These are phyloP conservation scores for Protodeltote pygarga DNA, from an alignment of 2,888 invertebrate species.

Conservation along the genomic window DNA sequence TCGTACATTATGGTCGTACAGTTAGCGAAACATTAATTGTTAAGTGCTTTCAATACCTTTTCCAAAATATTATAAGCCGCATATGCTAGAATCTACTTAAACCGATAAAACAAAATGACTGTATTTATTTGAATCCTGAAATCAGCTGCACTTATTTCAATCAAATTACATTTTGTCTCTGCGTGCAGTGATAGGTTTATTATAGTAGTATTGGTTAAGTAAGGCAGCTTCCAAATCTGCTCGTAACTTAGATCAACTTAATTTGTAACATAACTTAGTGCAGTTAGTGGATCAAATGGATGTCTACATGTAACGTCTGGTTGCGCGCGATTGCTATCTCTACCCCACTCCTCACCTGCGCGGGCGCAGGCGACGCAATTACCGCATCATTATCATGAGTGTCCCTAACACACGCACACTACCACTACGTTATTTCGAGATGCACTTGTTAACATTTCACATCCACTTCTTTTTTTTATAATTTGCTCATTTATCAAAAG, in stretches of 20 bases:
- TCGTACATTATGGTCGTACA: not conserved
- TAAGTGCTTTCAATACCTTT: too few relatives aligned
- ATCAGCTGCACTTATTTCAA: not conserved
- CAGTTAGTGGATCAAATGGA: slow-evolving; percentile 1
- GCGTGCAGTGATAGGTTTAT: slow-evolving; percentile 8
- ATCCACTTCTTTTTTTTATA: slow-evolving; percentile 1
- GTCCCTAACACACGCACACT: slow-evolving; percentile 16
- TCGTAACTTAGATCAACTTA: slow-evolving; percentile 10
- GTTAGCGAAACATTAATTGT: not conserved
- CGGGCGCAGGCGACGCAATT: slow-evolving; percentile 25
- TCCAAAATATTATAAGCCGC: too few relatives aligned
- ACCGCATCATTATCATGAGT: slow-evolving; percentile 26
- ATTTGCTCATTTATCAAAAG: slow-evolving; percentile 1
- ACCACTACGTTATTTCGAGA: not conserved
- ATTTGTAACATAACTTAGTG: slow-evolving; percentile 2
- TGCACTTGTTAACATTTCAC: slow-evolving; percentile 15
- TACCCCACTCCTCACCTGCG: not conserved
- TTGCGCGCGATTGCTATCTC: slow-evolving; percentile 30
- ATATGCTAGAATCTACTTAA: too few relatives aligned
- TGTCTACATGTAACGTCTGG: not conserved
- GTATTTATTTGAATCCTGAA: not conserved
- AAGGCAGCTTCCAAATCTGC: slow-evolving; percentile 1
- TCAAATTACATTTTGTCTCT: slow-evolving; percentile 13
- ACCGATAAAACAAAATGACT: too few relatives aligned
- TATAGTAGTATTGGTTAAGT: too few relatives aligned